Conservation (phyloP, 2,113 vertebrate species). For the Pelecanoides urinatrix region DNA sequence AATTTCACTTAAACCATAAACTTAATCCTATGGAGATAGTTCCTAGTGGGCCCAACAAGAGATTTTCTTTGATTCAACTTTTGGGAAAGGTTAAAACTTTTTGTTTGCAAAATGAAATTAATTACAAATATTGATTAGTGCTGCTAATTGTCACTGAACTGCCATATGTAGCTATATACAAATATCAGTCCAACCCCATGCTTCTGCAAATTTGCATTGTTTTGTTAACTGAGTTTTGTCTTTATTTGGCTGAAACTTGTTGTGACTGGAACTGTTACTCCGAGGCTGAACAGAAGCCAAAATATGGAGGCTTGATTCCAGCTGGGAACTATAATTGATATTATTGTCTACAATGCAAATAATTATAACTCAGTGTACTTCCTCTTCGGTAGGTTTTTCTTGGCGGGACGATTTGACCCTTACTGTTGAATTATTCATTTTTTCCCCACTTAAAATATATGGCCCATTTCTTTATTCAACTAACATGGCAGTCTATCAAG, state of each 20-base stretch:
- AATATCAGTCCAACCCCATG: neutral
- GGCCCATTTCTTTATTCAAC: neutral
- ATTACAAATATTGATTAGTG: neutral
- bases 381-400: slow-evolving; percentile 45
- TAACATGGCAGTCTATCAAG: neutral
- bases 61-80: neutral
- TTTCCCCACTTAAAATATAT: slow-evolving; percentile 4
- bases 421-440: slow-evolving; percentile 37
- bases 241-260: slow-evolving; percentile 45
- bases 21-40: neutral
- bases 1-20: neutral
- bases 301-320: slow-evolving; percentile 44
- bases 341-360: slow-evolving; percentile 62
- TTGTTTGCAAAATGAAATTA: neutral
- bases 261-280: slow-evolving; percentile 37
- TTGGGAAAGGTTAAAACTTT: neutral
- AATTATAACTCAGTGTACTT: slow-evolving; percentile 49
- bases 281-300: neutral
- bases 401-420: slow-evolving; percentile 31
- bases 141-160: neutral
- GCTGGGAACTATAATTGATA: slow-evolving; percentile 48
- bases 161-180: neutral
- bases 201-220: neutral
- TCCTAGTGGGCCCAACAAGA: neutral
- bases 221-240: slow-evolving; percentile 31